Percentiles rank a stretch among this genome's conserved stretches.
Conservation (phyloP, 2,797 vertebrate genomes). For the Pteropus rufus region DNA sequence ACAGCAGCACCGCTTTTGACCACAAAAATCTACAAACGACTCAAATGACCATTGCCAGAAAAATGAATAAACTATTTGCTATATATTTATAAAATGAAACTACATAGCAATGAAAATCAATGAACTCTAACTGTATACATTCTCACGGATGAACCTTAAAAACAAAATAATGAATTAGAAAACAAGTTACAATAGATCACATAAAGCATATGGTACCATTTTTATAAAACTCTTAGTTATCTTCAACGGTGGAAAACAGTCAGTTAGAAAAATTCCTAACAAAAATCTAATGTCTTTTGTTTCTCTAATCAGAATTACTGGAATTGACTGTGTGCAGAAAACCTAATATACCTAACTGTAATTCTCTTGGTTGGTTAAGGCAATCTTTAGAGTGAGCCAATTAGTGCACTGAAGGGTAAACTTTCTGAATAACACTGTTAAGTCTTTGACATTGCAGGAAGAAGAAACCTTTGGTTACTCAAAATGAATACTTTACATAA, state of each 20-base stretch:
- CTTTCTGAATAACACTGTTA: neutral
- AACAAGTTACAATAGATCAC: neutral
- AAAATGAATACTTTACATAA: neutral
- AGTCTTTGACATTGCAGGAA: neutral
- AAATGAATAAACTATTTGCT: neutral
- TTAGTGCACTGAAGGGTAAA: neutral
- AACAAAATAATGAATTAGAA: neutral
- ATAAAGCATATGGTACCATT: neutral
- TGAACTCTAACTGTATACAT: neutral
- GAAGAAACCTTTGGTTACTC: neutral
- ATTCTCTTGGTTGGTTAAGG: conserved; percentile 21
- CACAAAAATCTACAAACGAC: neutral
- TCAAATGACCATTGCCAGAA: neutral
- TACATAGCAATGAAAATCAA: neutral
- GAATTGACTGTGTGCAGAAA: neutral
- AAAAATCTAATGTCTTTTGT: neutral
- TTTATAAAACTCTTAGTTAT: neutral
- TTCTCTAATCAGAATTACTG: conserved; percentile 23
- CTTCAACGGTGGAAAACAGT: neutral
- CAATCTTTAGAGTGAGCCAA: conserved; percentile 9
- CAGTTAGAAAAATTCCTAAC: neutral
- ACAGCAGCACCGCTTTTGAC: neutral
- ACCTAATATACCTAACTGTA: neutral
- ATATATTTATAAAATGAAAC: neutral
- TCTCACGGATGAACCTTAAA: neutral